Conservation (phyloP, 1,140 invertebrate genomes). For the Teleopsis dalmanni region DNA sequence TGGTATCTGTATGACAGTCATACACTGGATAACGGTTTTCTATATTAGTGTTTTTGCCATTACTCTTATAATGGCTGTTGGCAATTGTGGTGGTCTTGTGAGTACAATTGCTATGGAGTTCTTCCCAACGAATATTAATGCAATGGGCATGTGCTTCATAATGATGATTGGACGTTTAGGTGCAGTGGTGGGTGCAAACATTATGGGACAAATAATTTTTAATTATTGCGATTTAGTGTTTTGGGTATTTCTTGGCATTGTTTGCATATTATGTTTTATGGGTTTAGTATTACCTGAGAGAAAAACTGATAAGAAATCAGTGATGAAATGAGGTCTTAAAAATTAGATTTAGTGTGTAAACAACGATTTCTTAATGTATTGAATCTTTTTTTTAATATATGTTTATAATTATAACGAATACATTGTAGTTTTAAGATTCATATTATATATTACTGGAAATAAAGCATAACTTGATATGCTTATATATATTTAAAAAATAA, state of each 20-base stretch:
- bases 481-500: too few relatives aligned
- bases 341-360: background rate
- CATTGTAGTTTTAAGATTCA: too few relatives aligned
- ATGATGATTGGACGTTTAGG: constrained; percentile 46
- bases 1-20: constrained; percentile 14
- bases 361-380: background rate
- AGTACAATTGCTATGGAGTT: constrained; percentile 43
- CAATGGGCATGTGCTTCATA: constrained; percentile 46
- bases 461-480: too few relatives aligned
- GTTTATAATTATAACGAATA: background rate
- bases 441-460: too few relatives aligned
- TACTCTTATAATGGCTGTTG: constrained; percentile 33
- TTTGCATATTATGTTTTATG: constrained; percentile 16
- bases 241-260: constrained; percentile 17
- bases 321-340: background rate
- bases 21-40: constrained; percentile 27
- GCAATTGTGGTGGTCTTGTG: constrained; percentile 41
- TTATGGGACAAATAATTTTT: constrained; percentile 38
- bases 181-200: constrained; percentile 38
- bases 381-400: too few relatives aligned
- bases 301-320: background rate
- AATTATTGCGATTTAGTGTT: constrained; percentile 36
- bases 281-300: constrained; percentile 23
- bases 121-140: constrained; percentile 45
- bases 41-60: constrained; percentile 24